These are phyloP conservation scores for Lordiphosa mommai DNA, from an alignment of 1,140 invertebrate genomes.

Conservation along the genomic window DNA sequence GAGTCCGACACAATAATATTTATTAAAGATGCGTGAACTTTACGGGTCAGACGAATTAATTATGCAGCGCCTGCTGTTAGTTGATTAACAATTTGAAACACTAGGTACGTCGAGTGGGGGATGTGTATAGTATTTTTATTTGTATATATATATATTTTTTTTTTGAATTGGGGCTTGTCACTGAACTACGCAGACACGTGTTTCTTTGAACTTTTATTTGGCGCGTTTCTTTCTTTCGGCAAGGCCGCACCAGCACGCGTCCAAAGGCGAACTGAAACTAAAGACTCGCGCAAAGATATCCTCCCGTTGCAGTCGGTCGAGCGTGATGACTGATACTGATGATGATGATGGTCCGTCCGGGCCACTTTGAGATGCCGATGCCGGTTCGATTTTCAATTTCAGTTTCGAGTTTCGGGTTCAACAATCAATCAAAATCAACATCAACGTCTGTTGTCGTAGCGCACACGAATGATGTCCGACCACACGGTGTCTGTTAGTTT, in stretches of 20 bases:
- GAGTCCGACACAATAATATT: slow-evolving; percentile 21
- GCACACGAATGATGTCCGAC: slow-evolving; percentile 70
- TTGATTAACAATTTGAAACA: slow-evolving; percentile 55
- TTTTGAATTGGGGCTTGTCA: slow-evolving; percentile 52
- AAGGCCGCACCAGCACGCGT: slow-evolving; percentile 67
- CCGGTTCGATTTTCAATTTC: slow-evolving; percentile 45
- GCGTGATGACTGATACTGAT: slow-evolving; percentile 42
- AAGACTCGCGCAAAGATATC: slow-evolving; percentile 69
- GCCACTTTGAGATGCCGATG: slow-evolving; percentile 30
- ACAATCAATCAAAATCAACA: slow-evolving; percentile 58
- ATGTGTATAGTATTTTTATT: slow-evolving; percentile 23
- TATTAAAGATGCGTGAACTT: slow-evolving; percentile 50
- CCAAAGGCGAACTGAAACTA: slow-evolving; percentile 73
- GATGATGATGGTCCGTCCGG: slow-evolving; percentile 20
- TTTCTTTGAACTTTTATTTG: slow-evolving; percentile 12
- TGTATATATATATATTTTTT: slow-evolving; percentile 12
- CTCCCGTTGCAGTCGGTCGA: slow-evolving; percentile 42
- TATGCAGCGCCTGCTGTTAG: slow-evolving; percentile 37
- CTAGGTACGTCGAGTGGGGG: slow-evolving; percentile 19
- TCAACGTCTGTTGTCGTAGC: slow-evolving; percentile 54
- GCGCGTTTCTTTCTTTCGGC: slow-evolving; percentile 45
- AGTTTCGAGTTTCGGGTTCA: slow-evolving; percentile 52
- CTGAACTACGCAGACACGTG: slow-evolving; percentile 61
- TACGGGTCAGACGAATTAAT: slow-evolving; percentile 56
- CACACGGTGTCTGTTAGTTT: slow-evolving; percentile 78